Base-by-base conservation (phyloP, 2,797 vertebrate species). In the Catostomus latipinnis region DNA sequence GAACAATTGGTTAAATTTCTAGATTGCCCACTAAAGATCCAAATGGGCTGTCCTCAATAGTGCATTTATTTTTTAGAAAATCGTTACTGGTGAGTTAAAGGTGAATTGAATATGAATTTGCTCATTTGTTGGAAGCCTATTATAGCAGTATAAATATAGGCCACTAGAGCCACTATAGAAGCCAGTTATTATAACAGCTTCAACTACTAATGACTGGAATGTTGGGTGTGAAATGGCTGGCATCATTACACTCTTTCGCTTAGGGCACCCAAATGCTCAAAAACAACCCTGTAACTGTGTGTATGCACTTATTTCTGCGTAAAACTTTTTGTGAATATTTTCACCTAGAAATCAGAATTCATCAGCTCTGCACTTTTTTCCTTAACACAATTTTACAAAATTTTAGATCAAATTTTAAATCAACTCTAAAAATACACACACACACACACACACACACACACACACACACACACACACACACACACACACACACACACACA, bases 1-100 rank as follows among this genome's bases (percentile, higher is more conserved):
- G 48, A 45, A 76, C 72, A 76, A 22, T 48, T 75, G 54, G 54
- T 12, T n/a, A 43, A 62, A 68, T 73, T 68, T 74, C 7, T 60
- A 7, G 34, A 56, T 57, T 56, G n/a, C n/a, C 10, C 2, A n/a
- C 52, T 73, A 60, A 73, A 14, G 18, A 71, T 71, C n/a, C 18
- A 53, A 58, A 69, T 45, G 4, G 54, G 52, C 14, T 57, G 12
- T 54, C 34, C 13, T 57, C 54, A 52, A 13, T 74, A 16, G 46
- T 43, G 10, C 45, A 10, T 53, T 54, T 60, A 67, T 50, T 16
- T 73, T 48, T 34, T 18, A 18, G 16, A 18, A 18, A 18, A 6
- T 50, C 9, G 46, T 48, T 73, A 45, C 48, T 11, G 8, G 46
- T 43, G 48, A 43, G 34, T 34, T 34, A 34, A 65, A 65, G 43